A percentile compares a stretch with the other conserved stretches of the same genome.
Evolutionary conservation across 2,797 vertebrate species (phyloP).

Genomic region (Sciaenops ocellatus): DNA sequence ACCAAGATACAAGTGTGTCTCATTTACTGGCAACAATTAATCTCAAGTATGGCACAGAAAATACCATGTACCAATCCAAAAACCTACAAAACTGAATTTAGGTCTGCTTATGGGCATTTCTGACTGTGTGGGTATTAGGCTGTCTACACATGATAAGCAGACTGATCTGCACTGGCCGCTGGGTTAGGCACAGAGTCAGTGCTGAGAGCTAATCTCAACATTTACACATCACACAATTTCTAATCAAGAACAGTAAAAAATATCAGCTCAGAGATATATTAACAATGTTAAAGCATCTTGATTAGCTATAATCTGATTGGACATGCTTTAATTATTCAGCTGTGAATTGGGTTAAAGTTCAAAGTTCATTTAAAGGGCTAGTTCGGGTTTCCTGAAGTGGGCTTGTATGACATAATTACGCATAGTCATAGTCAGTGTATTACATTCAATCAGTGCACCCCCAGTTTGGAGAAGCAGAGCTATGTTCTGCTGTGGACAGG

Average conservation of each 20-base stretch:
- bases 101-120: constrained; percentile 29
- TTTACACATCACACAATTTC: not conserved
- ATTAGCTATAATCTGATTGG: not conserved
- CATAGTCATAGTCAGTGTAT: too few species aligned
- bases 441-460: too few species aligned
- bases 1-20: constrained; percentile 53
- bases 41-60: constrained; percentile 39
- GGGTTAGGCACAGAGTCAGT: constrained; percentile 7
- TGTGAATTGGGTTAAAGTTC: constrained; percentile 10
- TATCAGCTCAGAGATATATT: not conserved
- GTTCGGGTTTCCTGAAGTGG: too few species aligned
- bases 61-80: constrained; percentile 24
- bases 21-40: constrained; percentile 62
- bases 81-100: constrained; percentile 32
- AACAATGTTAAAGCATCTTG: not conserved
- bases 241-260: constrained; percentile 11
- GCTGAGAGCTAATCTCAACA: constrained; percentile 7
- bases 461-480: too few species aligned
- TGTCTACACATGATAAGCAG: constrained; percentile 36
- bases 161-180: constrained; percentile 16
- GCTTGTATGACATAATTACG: too few species aligned
- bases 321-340: constrained; percentile 3
- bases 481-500: too few species aligned
- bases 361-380: too few species aligned
- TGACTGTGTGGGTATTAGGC: constrained; percentile 16